A percentile compares a stretch with the other conserved stretches of the same genome.
phyloP scores from a whole-genome alignment of 2,888 invertebrate species.

The Cataglyphis altisquamis region DNA sequence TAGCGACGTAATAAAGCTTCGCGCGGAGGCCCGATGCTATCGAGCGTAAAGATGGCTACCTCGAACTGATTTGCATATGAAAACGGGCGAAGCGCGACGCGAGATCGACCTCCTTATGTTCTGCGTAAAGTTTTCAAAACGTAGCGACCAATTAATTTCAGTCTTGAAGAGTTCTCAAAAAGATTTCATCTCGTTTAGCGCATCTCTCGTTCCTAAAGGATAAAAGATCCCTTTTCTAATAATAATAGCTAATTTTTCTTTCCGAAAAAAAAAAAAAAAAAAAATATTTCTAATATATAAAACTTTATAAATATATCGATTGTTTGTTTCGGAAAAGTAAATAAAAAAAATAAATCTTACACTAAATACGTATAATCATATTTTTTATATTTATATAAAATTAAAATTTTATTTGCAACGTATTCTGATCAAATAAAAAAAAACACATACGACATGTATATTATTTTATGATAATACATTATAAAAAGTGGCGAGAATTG shows the following conservation, averaged over 20 bases:
- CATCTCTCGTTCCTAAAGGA: neutral
- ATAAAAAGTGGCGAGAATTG: neutral
- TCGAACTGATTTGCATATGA: slow-evolving; percentile 56
- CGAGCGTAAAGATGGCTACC: slow-evolving; percentile 57
- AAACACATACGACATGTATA: neutral
- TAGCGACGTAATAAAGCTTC: slow-evolving; percentile 80
- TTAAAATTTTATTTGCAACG: neutral
- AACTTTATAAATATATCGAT: neutral
- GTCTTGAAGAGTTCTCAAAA: neutral
- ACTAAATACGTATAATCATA: neutral
- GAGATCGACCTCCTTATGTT: slow-evolving; percentile 26
- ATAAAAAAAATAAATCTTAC: neutral
- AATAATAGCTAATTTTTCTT: neutral
- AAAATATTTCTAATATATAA: neutral
- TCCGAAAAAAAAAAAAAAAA: neutral
- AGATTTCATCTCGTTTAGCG: neutral
- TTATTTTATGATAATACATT: slow-evolving; percentile 39
- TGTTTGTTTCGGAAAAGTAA: neutral
- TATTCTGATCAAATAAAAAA: slow-evolving; percentile 14
- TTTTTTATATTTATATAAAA: neutral
- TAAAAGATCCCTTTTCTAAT: neutral
- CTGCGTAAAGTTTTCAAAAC: slow-evolving; percentile 1
- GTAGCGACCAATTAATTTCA: slow-evolving; percentile 29
- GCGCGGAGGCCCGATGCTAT: slow-evolving; percentile 47
- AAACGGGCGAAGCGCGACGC: slow-evolving; percentile 41